Evolutionary conservation across 2,797 vertebrate species (phyloP).

Genomic region (Cephalopachus bancanus): DNA sequence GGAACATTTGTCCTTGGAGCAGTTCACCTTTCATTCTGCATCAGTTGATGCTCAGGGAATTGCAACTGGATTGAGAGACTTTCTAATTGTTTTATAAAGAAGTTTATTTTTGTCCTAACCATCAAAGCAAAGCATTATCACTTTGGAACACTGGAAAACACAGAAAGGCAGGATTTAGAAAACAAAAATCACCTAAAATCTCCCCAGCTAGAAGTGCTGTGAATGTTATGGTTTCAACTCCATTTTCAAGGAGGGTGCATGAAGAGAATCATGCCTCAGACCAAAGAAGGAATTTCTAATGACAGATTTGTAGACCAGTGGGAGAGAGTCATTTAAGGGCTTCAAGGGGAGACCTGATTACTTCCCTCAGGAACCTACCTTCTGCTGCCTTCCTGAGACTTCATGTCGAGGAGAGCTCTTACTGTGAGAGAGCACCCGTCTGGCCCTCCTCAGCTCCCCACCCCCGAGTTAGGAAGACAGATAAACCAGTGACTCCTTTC

Average conservation of each 20-base stretch:
- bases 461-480: neutral
- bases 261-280: conserved; percentile 21
- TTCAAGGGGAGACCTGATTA: neutral
- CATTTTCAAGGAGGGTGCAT: conserved; percentile 45
- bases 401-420: neutral
- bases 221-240: conserved; percentile 19
- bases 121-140: conserved; percentile 15
- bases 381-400: neutral
- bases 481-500: neutral
- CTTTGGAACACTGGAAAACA: conserved; percentile 48
- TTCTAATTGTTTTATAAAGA: conserved; percentile 55
- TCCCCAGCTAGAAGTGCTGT: neutral
- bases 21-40: conserved; percentile 58
- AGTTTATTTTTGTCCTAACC: conserved; percentile 35
- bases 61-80: conserved; percentile 18
- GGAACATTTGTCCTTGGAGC: conserved; percentile 47
- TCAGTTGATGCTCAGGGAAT: neutral
- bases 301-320: neutral
- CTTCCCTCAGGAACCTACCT: neutral
- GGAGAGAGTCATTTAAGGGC: neutral
- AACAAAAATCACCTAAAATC: neutral
- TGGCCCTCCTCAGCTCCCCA: neutral
- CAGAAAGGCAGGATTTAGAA: conserved; percentile 41
- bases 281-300: conserved; percentile 33
- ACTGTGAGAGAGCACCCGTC: neutral